These are phyloP conservation scores for Diorhabda elongata DNA, from an alignment of 1,140 invertebrate species.

Conservation along the genomic window DNA sequence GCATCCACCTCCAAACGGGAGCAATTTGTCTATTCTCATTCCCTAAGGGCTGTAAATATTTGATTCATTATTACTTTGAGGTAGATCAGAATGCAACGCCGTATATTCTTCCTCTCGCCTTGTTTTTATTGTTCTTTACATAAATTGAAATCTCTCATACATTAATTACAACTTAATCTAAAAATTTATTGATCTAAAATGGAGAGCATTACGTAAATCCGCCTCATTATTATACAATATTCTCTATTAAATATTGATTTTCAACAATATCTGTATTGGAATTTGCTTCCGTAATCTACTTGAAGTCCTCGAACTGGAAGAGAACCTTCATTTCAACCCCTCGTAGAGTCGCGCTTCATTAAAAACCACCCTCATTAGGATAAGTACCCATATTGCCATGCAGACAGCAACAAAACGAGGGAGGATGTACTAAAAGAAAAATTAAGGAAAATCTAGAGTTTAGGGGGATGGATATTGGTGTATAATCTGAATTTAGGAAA, in stretches of 20 bases:
- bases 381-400: slow-evolving; percentile 2
- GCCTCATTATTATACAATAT: no score
- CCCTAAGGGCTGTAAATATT: no score
- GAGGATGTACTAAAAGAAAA: background rate
- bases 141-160: no score
- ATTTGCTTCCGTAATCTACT: background rate
- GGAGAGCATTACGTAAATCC: no score
- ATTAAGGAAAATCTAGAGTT: background rate
- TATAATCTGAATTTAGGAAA: background rate
- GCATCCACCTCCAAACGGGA: no score
- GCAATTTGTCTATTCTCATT: no score
- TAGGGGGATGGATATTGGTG: background rate
- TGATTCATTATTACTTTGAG: no score
- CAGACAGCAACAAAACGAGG: background rate
- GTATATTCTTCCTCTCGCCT: no score
- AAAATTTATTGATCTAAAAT: no score
- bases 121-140: no score
- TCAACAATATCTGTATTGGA: background rate
- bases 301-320: background rate
- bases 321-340: background rate
- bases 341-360: background rate
- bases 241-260: background rate
- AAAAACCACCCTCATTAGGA: slow-evolving; percentile 2
- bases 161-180: no score
- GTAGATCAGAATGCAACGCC: no score